Evolutionary conservation across 1,140 invertebrate species (phyloP).

Genomic region (Physella acuta): DNA sequence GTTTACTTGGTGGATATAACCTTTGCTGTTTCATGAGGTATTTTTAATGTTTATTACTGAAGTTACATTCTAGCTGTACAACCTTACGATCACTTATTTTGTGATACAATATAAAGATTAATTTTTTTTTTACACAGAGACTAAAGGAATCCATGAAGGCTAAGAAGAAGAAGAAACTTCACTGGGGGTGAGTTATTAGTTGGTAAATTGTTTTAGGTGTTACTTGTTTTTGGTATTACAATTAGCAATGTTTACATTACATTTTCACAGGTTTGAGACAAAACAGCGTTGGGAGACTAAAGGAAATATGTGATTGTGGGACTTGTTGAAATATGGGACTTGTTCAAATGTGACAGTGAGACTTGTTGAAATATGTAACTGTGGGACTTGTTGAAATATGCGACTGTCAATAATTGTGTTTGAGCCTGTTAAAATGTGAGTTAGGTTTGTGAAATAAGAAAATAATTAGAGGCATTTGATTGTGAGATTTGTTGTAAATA

Average conservation of each 20-base stretch:
- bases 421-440: no score
- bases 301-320: conserved; percentile 31
- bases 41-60: neutral
- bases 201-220: neutral
- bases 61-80: neutral
- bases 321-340: no score
- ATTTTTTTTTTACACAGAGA: conserved; percentile 26
- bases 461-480: no score
- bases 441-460: no score
- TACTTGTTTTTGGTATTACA: neutral
- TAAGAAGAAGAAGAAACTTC: conserved; percentile 39
- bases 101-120: neutral
- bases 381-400: no score
- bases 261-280: conserved; percentile 29
- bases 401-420: no score
- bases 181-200: conserved; percentile 36
- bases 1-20: neutral
- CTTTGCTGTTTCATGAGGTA: neutral
- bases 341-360: no score
- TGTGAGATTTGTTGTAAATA: no score
- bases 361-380: no score
- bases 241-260: no score
- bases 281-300: conserved; percentile 32
- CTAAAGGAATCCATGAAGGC: conserved; percentile 29
- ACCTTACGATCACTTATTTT: neutral